A percentile compares a stretch with the other conserved stretches of the same genome.
phyloP scores from a whole-genome alignment of 2,888 invertebrate genomes.

The Pachymerium ferrugineum region DNA sequence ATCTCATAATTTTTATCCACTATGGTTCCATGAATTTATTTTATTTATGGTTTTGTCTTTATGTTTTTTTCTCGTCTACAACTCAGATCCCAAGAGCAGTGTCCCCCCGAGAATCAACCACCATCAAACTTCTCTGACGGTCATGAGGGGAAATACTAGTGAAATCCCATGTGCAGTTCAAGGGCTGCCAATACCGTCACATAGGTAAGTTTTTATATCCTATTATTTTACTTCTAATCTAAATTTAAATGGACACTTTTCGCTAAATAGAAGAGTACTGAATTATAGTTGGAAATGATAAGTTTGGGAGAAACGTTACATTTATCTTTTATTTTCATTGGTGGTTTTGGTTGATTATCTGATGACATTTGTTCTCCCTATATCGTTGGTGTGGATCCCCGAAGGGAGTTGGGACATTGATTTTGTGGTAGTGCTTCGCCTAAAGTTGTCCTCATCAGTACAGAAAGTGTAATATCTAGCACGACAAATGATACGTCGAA shows the following conservation, averaged over 20 bases:
- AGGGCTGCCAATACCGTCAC: slow-evolving; percentile 27
- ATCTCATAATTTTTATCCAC: not conserved
- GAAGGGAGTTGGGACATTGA: not conserved
- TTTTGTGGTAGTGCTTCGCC: not conserved
- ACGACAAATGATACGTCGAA: not conserved
- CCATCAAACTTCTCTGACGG: slow-evolving; percentile 1
- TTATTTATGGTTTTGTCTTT: slow-evolving; percentile 11
- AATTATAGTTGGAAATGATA: not conserved
- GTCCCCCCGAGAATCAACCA: slow-evolving; percentile 28
- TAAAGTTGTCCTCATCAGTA: not conserved
- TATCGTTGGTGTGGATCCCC: not conserved
- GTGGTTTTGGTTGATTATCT: not conserved
- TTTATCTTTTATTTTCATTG: not conserved
- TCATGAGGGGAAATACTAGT: not conserved
- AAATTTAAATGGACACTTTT: not conserved
- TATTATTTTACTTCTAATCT: not conserved
- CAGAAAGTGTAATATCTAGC: not conserved
- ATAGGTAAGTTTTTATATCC: not conserved
- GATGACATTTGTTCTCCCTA: slow-evolving; percentile 6
- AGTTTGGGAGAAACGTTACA: not conserved
- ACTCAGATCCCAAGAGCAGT: slow-evolving; percentile 29
- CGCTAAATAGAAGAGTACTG: not conserved
- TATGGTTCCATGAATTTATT: not conserved
- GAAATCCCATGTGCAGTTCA: slow-evolving; percentile 27
- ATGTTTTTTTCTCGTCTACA: not conserved